Conservation (phyloP, 1,140 invertebrate genomes). For the Formica selysi region DNA sequence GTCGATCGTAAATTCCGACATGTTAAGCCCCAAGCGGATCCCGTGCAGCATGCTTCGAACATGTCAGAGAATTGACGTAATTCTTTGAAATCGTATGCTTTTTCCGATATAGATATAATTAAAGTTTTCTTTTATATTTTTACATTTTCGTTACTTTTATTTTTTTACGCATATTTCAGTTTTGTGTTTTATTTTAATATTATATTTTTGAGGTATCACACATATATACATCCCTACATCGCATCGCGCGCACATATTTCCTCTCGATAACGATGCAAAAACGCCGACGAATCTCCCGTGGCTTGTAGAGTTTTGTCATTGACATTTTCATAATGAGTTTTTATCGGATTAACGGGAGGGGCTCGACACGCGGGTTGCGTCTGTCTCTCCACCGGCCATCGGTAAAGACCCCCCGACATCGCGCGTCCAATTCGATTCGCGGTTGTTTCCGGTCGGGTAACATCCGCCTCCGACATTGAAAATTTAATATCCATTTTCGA, state of each 20-base stretch:
- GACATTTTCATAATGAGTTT: conserved; percentile 60
- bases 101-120: not conserved
- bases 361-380: not conserved
- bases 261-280: conserved; percentile 25
- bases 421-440: conserved; percentile 58
- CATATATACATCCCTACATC: too few species aligned
- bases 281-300: not conserved
- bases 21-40: conserved; percentile 35
- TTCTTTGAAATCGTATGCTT: not conserved
- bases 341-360: conserved; percentile 42
- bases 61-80: conserved; percentile 45
- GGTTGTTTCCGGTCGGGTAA: conserved; percentile 48
- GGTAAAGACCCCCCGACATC: conserved; percentile 38
- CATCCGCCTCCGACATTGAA: conserved; percentile 51
- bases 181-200: conserved; percentile 14
- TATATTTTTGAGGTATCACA: too few species aligned
- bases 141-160: not conserved
- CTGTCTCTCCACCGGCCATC: not conserved
- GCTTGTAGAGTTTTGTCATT: conserved; percentile 31
- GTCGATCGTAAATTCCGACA: conserved; percentile 30
- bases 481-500: conserved; percentile 63
- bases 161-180: not conserved
- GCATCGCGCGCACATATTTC: not conserved
- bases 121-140: not conserved
- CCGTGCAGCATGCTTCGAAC: conserved; percentile 18